Evolutionary conservation across 2,797 vertebrate species (phyloP), one percentile per base, ranked within the genome.

Genomic region (Lutjanus campechanus): DNA sequence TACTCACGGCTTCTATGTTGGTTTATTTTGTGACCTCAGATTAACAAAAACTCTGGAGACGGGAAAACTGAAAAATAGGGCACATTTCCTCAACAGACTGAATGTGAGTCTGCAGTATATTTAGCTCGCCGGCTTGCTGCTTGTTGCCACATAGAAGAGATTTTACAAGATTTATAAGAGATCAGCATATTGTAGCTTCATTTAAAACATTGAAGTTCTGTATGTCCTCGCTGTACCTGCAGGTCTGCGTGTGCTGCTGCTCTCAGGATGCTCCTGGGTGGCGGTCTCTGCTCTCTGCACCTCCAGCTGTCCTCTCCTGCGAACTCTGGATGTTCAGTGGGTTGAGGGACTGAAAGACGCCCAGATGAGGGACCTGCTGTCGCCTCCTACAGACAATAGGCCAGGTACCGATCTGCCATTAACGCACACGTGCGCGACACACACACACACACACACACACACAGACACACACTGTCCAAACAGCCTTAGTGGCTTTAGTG

Each of bases 321-420:
- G 97, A 77, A 97, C 95, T 51, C 93, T 99, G 90, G 97, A 99
- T 8, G 96, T 98, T 74, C 97, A 98, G 95, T 99, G 98, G 98
- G 98, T 98, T 0, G 98, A 99, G 91, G 98, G 98, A 64, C 95
- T 99, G 60, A 99, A 98, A 92, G 98, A 99, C 1, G 96, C 97
- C 84, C 98, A 99, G 92, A 98, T 99, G 97, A 96, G 96, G 92
- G 98, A 99, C 92, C 95, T 99, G 75, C 90, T 99, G 79, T 98
- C 98, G 0, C 97, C 97, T 0, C 97, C 98, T 46, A 98, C 97
- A 11, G 97, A 99, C 79, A 98, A 97, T 93, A 95, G 97, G 85
- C 97, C 98, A 96, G 97, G 98, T 99, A 88, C 66, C 13, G 25
- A 53, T n/a, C 47, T 36, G 13, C 22, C 11, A 17, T 17, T 40